phyloP scores from a whole-genome alignment of 2,113 vertebrate genomes.

The Meleagris gallopavo region DNA sequence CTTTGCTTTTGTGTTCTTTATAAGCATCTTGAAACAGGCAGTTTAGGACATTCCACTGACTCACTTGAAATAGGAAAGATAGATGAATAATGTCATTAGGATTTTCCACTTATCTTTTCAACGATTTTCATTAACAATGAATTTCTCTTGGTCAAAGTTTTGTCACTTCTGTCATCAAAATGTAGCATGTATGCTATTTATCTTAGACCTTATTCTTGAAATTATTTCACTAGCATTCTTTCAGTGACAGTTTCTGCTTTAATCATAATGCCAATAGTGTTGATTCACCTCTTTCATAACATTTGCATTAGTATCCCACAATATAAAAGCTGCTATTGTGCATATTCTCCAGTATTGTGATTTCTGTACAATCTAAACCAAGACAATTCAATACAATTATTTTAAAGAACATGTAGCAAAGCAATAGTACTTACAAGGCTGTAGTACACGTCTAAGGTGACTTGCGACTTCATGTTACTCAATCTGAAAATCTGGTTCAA shows the following conservation, averaged over 20 bases:
- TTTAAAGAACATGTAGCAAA: not conserved
- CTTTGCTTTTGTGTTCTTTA: not conserved
- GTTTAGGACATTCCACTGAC: not conserved
- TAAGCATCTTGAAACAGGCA: not conserved
- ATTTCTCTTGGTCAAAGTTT: conserved; percentile 34
- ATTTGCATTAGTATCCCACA: conserved; percentile 16
- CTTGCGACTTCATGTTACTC: not conserved
- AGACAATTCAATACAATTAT: conserved; percentile 11
- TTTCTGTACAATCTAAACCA: not conserved
- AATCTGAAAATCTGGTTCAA: not conserved
- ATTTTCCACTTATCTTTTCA: conserved; percentile 48
- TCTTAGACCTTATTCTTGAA: conserved; percentile 5
- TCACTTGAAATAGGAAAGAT: not conserved
- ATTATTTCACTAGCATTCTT: conserved; percentile 44
- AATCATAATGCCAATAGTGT: not conserved
- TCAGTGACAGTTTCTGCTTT: conserved; percentile 39
- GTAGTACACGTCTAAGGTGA: not conserved
- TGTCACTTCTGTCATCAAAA: conserved; percentile 43
- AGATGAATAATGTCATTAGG: not conserved
- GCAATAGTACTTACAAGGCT: not conserved
- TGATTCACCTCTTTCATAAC: conserved; percentile 47
- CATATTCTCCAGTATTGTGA: not conserved
- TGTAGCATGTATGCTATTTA: not conserved
- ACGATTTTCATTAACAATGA: not conserved
- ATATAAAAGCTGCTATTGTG: not conserved